phyloP scores from a whole-genome alignment of 2,797 vertebrate species.

The Anas bernieri region DNA sequence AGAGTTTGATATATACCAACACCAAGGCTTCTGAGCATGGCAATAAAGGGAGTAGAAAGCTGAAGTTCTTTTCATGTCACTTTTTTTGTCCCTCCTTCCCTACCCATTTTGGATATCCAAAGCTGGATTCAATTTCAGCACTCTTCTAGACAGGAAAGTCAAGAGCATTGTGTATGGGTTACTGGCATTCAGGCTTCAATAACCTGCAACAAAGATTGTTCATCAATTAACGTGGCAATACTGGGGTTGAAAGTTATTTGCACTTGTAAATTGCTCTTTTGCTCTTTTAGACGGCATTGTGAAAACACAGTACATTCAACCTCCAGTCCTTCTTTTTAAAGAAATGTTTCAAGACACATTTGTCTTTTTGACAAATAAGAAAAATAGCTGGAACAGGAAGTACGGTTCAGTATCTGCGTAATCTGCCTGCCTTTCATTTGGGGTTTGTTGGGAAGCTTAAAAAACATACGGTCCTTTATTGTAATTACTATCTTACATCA shows the following conservation, averaged over 20 bases:
- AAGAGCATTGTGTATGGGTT: not conserved
- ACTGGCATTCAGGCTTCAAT: not conserved
- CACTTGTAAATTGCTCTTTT: not conserved
- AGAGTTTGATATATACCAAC: conserved; percentile 33
- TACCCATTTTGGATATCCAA: not conserved
- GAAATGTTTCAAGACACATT: not conserved
- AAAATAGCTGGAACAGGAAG: not conserved
- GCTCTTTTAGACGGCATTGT: not conserved
- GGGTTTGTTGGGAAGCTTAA: not conserved
- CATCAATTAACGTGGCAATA: not conserved
- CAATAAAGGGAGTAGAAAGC: conserved; percentile 21
- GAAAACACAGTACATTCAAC: not conserved
- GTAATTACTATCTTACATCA: not conserved
- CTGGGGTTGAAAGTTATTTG: not conserved
- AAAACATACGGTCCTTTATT: not conserved
- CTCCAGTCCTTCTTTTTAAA: not conserved
- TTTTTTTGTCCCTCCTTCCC: not conserved
- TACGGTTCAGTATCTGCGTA: no score
- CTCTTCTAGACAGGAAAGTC: not conserved
- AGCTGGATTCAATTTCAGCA: not conserved
- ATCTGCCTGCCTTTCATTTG: not conserved
- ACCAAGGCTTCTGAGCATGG: conserved; percentile 34
- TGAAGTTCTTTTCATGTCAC: not conserved
- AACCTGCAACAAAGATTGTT: not conserved
- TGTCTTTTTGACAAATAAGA: not conserved